phyloP scores from a whole-genome alignment of 2,797 vertebrate genomes.

The Esox masquinongy region DNA sequence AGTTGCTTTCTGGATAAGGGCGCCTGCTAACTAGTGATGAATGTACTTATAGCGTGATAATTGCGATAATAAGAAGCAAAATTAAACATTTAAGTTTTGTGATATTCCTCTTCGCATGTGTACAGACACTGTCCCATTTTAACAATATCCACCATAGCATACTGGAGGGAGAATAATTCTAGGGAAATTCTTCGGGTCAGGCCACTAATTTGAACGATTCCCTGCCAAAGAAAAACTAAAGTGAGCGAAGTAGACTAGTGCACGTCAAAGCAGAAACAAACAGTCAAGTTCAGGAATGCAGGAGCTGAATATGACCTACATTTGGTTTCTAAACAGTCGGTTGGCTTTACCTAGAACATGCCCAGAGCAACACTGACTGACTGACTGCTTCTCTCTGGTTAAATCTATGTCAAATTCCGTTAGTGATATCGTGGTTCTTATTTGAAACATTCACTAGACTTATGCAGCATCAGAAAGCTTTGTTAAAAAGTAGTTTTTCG shows the following conservation, averaged over 20 bases:
- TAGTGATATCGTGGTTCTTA: not conserved
- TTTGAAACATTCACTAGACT: not conserved
- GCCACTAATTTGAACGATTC: not conserved
- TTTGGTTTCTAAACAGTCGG: not conserved
- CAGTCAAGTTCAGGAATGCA: not conserved
- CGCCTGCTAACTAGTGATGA: too few species aligned
- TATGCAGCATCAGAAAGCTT: not conserved
- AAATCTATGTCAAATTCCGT: not conserved
- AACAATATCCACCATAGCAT: not conserved
- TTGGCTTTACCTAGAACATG: slow-evolving; percentile 4
- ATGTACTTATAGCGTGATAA: too few species aligned
- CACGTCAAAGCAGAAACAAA: slow-evolving; percentile 3
- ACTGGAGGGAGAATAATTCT: not conserved
- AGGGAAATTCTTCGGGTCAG: not conserved
- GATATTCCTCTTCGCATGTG: too few species aligned
- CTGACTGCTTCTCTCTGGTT: not conserved
- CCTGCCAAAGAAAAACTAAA: not conserved
- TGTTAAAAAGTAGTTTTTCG: not conserved
- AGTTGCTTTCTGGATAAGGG: too few species aligned
- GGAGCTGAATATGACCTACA: slow-evolving; percentile 15
- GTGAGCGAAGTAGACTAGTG: not conserved
- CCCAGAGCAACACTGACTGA: not conserved
- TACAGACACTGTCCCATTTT: too few species aligned
- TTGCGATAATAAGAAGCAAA: too few species aligned
- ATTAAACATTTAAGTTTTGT: too few species aligned